Evolutionary conservation across 2,113 vertebrate species (phyloP), one percentile per base, ranked within the genome.

Genomic region (Datnioides undecimradiatus): DNA sequence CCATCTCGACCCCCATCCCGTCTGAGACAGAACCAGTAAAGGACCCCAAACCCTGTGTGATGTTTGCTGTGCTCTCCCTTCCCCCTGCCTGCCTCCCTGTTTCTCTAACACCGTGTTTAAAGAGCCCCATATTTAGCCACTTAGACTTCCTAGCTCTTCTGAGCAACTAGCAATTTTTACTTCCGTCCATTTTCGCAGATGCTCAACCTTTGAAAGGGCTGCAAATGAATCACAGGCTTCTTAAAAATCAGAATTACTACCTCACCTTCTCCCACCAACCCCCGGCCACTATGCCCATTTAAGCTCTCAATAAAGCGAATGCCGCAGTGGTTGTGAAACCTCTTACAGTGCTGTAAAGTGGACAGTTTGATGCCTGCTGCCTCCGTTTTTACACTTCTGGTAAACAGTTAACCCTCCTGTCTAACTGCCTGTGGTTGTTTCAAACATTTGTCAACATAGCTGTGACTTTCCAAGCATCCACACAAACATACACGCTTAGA

Each of bases 11-110:
- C 46, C 29, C 80, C 40, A 68, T 41, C 29, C 51, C 40, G 0
- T 69, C 69, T 0, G 81, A 89, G 38, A 78, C 58, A 45, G 85
- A 92, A 29, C 83, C 91, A 84, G 91, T 93, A 91, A 94, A 91
- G 38, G 55, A 85, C 0, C n/a, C 54, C 8, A 6, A 51, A 33
- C 45, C 41, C 17, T 74, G 62, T 82, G 76, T 86, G 51, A 38
- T 64, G 54, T 79, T 51, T 87, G 76, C 34, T 19, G 60, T 82
- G 59, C 38, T 23, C 23, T 17, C 40, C 8, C 62, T 31, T 3
- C 19, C 29, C 6, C 19, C 13, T 13, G 38, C 11, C 57, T 52
- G 48, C 27, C 36, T 41, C 55, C n/a, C 19, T 27, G 10, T 8
- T 65, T 38, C 48, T 48, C 43, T 60, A 62, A 58, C 48, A 62